Evolutionary conservation across 2,888 invertebrate genomes (phyloP).

Genomic region (Ethmia dodecea): DNA sequence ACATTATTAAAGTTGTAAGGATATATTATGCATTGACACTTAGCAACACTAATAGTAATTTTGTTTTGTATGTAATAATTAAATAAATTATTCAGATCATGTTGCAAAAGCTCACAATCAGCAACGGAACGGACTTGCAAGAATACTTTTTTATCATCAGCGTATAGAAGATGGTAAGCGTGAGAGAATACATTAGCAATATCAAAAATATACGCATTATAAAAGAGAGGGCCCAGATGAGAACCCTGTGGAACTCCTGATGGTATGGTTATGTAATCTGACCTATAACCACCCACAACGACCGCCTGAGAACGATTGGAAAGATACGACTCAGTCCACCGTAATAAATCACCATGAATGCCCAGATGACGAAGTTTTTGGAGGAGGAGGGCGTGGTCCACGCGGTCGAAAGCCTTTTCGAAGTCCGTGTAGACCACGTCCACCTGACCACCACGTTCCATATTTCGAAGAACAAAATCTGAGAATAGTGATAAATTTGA

Average conservation of each 20-base stretch:
- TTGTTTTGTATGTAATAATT: conserved; percentile 3
- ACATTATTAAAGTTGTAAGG: background rate
- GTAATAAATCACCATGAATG: conserved; percentile 14
- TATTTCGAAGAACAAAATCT: conserved; percentile 1
- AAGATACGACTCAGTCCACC: conserved; percentile 16
- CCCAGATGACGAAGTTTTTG: conserved; percentile 10
- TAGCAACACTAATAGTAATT: background rate
- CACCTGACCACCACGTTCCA: conserved; percentile 8
- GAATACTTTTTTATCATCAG: conserved; percentile 6
- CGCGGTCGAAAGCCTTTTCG: conserved; percentile 1
- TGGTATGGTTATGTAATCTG: conserved; percentile 9
- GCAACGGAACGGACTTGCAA: background rate
- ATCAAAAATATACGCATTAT: conserved; percentile 3
- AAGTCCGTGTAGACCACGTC: conserved; percentile 9
- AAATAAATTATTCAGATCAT: background rate
- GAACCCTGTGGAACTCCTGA: conserved; percentile 17
- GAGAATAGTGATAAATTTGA: conserved; percentile 5
- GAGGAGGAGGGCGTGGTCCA: too few species aligned
- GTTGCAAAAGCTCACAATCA: conserved; percentile 1
- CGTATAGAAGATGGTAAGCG: conserved; percentile 3
- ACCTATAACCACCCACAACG: conserved; percentile 10
- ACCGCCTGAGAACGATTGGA: conserved; percentile 15
- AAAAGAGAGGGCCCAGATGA: conserved; percentile 5
- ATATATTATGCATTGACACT: background rate
- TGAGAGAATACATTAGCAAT: background rate